Percentiles rank a stretch among this genome's conserved stretches.
phyloP scores from a whole-genome alignment of 1,140 invertebrate species.

The Camponotus pennsylvanicus region DNA sequence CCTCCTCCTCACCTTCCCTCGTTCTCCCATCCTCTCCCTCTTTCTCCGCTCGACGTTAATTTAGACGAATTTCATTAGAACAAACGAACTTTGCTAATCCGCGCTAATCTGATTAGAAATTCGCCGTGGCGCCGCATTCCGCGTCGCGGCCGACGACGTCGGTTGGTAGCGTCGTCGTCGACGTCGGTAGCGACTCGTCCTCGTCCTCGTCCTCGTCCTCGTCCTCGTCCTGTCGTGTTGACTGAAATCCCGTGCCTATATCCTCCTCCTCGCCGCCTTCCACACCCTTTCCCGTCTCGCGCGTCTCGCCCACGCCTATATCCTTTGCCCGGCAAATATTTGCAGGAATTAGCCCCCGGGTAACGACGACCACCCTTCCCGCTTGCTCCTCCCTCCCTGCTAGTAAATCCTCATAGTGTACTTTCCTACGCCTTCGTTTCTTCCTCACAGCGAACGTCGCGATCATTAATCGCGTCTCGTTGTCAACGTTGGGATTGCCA shows the following conservation, averaged over 20 bases:
- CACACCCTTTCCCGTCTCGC: constrained; percentile 41
- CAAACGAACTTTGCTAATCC: constrained; percentile 87
- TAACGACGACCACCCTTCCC: constrained; percentile 65
- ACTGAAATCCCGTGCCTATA: constrained; percentile 76
- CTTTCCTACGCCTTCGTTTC: constrained; percentile 43
- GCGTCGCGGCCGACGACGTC: constrained; percentile 65
- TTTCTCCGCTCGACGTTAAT: constrained; percentile 74
- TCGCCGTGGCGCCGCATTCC: constrained; percentile 81
- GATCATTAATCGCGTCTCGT: constrained; percentile 53
- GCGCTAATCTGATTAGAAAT: constrained; percentile 86
- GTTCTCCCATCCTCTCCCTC: constrained; percentile 30
- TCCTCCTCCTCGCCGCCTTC: constrained; percentile 36
- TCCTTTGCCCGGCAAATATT: constrained; percentile 82
- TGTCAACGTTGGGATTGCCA: constrained; percentile 19
- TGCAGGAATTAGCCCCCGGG: constrained; percentile 80
- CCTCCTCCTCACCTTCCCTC: neutral
- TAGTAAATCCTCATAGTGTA: constrained; percentile 25
- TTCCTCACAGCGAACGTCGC: constrained; percentile 43
- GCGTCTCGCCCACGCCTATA: constrained; percentile 66
- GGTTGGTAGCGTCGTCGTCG: constrained; percentile 40
- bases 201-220: constrained; percentile 51
- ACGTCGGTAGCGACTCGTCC: constrained; percentile 32
- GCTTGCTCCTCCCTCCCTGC: neutral
- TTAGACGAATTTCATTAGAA: constrained; percentile 87
- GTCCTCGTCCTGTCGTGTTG: constrained; percentile 69